Evolutionary conservation across 2,113 vertebrate species (phyloP).

Genomic region (Halcyon malimbica): DNA sequence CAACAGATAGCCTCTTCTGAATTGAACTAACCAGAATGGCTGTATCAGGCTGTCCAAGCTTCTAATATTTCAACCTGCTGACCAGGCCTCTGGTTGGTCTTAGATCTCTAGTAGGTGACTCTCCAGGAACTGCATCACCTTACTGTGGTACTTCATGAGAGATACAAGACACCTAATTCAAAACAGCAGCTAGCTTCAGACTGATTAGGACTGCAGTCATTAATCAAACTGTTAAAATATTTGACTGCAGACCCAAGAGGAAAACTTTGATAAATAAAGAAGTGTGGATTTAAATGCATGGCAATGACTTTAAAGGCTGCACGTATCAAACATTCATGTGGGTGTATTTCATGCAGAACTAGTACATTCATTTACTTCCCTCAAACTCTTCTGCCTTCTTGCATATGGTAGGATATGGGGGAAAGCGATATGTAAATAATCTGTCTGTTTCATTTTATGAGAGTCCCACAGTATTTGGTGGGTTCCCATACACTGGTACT

Average conservation of each 20-base stretch:
- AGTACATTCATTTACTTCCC: neutral
- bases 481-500: neutral
- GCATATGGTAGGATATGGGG: neutral
- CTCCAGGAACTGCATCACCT: neutral
- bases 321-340: neutral
- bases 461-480: neutral
- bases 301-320: neutral
- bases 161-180: neutral
- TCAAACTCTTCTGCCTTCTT: neutral
- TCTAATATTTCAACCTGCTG: neutral
- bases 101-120: neutral
- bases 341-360: neutral
- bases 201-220: neutral
- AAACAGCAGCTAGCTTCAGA: neutral
- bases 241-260: neutral
- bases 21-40: neutral
- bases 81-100: neutral
- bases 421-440: neutral
- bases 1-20: neutral
- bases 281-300: neutral
- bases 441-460: neutral
- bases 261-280: neutral
- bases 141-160: neutral
- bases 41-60: neutral
- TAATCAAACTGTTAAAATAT: slow-evolving; percentile 12